Percentiles rank a stretch among this genome's conserved stretches.
phyloP scores from a whole-genome alignment of 2,888 invertebrate genomes.

The Schrankia costaestrigalis region DNA sequence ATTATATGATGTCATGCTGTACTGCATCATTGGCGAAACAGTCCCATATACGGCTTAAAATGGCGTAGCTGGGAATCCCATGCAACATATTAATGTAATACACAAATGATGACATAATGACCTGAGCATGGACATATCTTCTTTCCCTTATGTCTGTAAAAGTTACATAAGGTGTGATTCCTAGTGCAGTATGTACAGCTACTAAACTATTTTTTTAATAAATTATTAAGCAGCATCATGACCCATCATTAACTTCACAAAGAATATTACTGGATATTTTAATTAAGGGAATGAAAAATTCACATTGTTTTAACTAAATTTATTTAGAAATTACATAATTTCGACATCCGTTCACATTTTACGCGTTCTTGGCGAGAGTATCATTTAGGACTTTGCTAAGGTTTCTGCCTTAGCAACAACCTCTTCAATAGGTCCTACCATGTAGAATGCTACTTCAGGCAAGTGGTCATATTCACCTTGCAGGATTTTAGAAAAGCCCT shows the following conservation, averaged over 20 bases:
- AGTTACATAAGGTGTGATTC: too few species aligned
- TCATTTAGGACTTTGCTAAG: conserved; percentile 74
- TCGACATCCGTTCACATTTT: conserved; percentile 42
- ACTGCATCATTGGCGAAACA: too few species aligned
- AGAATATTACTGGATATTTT: background rate
- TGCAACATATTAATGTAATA: too few species aligned
- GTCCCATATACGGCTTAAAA: too few species aligned
- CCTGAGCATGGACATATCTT: too few species aligned
- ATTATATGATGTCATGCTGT: too few species aligned
- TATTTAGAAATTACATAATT: conserved; percentile 52
- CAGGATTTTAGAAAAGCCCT: conserved; percentile 91
- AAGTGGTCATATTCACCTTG: conserved; percentile 91
- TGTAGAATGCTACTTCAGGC: conserved; percentile 95
- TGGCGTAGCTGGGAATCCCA: too few species aligned
- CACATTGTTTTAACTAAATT: conserved; percentile 43
- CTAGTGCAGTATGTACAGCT: too few species aligned
- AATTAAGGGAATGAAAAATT: conserved; percentile 9
- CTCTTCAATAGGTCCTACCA: conserved; percentile 89
- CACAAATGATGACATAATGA: too few species aligned
- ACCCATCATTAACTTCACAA: background rate
- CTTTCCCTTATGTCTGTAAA: too few species aligned
- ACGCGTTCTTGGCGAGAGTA: conserved; percentile 80
- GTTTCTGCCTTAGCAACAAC: conserved; percentile 91
- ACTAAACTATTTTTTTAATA: too few species aligned
- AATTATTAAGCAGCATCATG: too few species aligned